A percentile compares a stretch with the other conserved stretches of the same genome.
Evolutionary conservation across 2,113 vertebrate genomes (phyloP).

Genomic region (Nycticorax nycticorax): DNA sequence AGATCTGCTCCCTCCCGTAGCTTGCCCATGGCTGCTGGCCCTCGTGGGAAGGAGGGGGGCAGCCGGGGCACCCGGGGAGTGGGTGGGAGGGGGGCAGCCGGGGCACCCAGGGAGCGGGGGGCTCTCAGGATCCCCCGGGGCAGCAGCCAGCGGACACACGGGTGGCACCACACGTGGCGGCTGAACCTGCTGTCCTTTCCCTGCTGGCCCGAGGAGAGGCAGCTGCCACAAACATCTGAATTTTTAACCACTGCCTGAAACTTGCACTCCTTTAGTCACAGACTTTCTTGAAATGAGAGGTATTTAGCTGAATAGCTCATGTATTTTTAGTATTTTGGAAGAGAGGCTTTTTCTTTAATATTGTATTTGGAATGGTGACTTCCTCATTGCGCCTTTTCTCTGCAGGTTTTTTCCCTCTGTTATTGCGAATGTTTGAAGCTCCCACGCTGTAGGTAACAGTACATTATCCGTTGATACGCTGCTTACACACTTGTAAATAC

Average conservation of each 20-base stretch:
- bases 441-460: neutral
- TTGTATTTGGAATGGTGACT: neutral
- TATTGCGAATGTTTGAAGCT: neutral
- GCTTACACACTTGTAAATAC: neutral
- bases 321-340: neutral
- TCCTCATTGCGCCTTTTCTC: neutral
- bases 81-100: rapidly evolving
- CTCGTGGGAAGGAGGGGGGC: rapidly evolving
- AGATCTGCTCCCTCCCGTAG: rapidly evolving
- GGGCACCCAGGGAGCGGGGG: rapidly evolving
- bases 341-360: neutral
- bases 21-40: rapidly evolving
- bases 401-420: neutral
- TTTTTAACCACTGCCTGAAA: neutral
- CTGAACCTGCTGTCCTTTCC: neutral
- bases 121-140: rapidly evolving
- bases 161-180: neutral
- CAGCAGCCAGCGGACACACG: rapidly evolving
- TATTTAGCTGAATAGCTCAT: neutral
- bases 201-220: neutral
- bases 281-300: neutral
- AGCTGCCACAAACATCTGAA: neutral
- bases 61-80: neutral
- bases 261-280: neutral
- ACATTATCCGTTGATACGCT: neutral